These are phyloP conservation scores for Rosalia funebris DNA, from an alignment of 2,888 invertebrate genomes.

Conservation along the genomic window DNA sequence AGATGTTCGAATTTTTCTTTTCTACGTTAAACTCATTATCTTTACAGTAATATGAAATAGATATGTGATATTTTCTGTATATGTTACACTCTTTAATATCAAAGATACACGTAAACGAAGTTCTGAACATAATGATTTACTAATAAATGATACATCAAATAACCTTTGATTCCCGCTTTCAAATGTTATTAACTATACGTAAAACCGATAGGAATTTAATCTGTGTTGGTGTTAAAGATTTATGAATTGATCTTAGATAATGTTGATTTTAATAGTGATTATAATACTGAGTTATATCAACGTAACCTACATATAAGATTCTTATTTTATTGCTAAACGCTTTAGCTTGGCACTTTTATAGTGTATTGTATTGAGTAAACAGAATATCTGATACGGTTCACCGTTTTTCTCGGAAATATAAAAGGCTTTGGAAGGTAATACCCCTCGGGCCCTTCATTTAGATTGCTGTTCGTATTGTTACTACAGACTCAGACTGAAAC, in stretches of 20 bases:
- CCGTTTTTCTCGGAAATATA: constrained; percentile 11
- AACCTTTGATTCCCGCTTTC: constrained; percentile 10
- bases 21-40: too few species aligned
- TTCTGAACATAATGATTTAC: too few species aligned
- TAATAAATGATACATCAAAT: constrained; percentile 2
- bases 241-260: constrained; percentile 21
- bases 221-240: constrained; percentile 20
- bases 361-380: constrained; percentile 19
- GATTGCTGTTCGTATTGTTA: neutral
- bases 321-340: constrained; percentile 23
- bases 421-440: constrained; percentile 6
- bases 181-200: constrained; percentile 17
- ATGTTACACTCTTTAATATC: too few species aligned
- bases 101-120: too few species aligned
- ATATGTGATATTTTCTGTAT: too few species aligned
- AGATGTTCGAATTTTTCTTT: too few species aligned
- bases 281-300: constrained; percentile 11
- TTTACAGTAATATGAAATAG: too few species aligned
- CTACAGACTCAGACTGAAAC: neutral
- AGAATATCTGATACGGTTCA: constrained; percentile 22
- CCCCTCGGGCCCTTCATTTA: constrained; percentile 1
- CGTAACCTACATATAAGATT: constrained; percentile 24
- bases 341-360: constrained; percentile 19
- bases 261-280: constrained; percentile 24
- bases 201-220: constrained; percentile 18